Conservation (phyloP, 2,888 invertebrate genomes). For the Zhengitettix transpicula region DNA sequence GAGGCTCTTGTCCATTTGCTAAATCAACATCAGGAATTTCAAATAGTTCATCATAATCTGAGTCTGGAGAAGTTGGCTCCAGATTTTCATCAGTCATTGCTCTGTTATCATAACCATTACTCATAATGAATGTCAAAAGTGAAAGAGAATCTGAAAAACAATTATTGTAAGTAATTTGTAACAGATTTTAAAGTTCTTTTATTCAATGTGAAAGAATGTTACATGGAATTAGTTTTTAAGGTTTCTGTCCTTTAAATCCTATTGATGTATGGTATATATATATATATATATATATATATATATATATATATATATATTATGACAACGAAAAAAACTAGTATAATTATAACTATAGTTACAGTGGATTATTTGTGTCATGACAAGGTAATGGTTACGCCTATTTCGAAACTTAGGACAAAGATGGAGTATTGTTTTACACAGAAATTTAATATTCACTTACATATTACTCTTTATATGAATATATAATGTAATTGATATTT, state of each 20-base stretch:
- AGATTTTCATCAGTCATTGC: constrained; percentile 7
- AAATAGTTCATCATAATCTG: constrained; percentile 65
- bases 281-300: not conserved
- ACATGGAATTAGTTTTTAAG: not conserved
- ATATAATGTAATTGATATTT: too few relatives aligned
- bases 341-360: too few relatives aligned
- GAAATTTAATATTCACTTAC: too few relatives aligned
- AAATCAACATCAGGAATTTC: constrained; percentile 55
- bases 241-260: not conserved
- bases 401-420: too few relatives aligned
- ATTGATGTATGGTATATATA: not conserved
- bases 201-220: not conserved
- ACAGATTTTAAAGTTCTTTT: not conserved
- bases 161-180: not conserved
- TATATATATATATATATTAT: not conserved
- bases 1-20: not conserved
- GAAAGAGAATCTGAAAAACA: not conserved
- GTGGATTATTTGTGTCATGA: too few relatives aligned
- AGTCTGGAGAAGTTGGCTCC: constrained; percentile 29
- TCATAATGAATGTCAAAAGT: not conserved
- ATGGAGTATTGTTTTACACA: too few relatives aligned
- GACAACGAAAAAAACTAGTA: not conserved
- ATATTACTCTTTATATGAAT: too few relatives aligned
- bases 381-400: too few relatives aligned
- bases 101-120: not conserved